phyloP scores from a whole-genome alignment of 1,140 invertebrate species.

The Bombus difficillimus region DNA sequence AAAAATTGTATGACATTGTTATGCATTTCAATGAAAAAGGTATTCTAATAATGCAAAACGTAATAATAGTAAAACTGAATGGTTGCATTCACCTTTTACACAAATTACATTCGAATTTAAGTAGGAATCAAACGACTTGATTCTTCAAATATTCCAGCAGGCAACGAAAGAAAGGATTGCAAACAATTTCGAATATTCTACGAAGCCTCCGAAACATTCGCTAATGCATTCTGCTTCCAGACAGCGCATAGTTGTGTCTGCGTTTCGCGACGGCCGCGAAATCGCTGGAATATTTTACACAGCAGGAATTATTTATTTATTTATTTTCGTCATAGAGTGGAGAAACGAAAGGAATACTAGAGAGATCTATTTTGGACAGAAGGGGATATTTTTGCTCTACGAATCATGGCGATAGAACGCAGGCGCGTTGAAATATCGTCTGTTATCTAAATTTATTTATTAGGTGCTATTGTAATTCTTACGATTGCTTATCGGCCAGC shows the following conservation, averaged over 20 bases:
- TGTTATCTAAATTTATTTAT: conserved; percentile 58
- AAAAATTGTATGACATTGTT: neutral
- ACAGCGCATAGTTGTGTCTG: conserved; percentile 15
- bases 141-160: neutral
- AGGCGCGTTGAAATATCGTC: conserved; percentile 29
- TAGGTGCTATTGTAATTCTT: conserved; percentile 56
- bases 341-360: neutral
- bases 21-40: neutral
- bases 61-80: neutral
- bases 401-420: neutral
- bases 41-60: neutral
- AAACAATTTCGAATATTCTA: conserved; percentile 20
- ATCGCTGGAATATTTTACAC: conserved; percentile 28
- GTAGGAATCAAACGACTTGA: neutral
- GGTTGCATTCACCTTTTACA: neutral
- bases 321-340: neutral
- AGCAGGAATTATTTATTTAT: neutral
- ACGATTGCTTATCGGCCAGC: conserved; percentile 56
- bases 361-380: neutral
- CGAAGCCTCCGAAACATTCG: conserved; percentile 19
- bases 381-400: too few species aligned
- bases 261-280: conserved; percentile 21
- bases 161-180: conserved; percentile 12
- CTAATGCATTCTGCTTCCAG: neutral
- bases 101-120: neutral